Evolutionary conservation across 2,113 vertebrate genomes (phyloP).

Genomic region (Paradisaea rubra): DNA sequence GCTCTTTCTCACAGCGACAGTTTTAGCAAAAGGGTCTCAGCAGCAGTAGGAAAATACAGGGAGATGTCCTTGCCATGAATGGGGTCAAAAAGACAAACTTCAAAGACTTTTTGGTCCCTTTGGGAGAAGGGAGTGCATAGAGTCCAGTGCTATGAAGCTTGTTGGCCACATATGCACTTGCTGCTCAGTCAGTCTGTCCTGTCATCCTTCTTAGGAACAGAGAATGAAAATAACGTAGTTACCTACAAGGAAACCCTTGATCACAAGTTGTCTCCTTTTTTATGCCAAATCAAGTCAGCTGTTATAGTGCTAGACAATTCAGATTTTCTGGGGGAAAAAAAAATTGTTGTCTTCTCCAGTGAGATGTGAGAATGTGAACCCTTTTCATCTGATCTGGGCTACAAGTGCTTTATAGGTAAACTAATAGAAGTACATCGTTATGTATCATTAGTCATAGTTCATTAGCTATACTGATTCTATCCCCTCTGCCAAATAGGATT

Average conservation of each 20-base stretch:
- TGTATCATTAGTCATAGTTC: neutral
- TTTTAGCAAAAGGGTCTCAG: neutral
- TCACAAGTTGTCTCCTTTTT: neutral
- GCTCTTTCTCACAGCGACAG: rapidly evolving
- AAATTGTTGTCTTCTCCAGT: neutral
- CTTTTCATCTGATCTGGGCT: neutral
- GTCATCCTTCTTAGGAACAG: neutral
- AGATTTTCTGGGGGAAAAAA: neutral
- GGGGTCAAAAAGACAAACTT: neutral
- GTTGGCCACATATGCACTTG: neutral
- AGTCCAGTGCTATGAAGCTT: neutral
- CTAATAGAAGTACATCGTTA: neutral
- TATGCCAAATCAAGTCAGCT: neutral
- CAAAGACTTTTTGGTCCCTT: neutral
- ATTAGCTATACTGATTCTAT: neutral
- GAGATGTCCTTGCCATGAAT: neutral
- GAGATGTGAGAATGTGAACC: neutral
- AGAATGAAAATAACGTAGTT: neutral
- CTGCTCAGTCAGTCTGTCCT: neutral
- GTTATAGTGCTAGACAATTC: neutral
- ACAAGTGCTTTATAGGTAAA: neutral
- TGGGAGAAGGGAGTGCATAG: neutral
- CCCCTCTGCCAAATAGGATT: neutral
- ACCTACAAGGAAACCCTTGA: neutral
- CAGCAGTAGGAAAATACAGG: neutral